Conservation (phyloP, 2,888 invertebrate species). For the Hyposoter dolosus region DNA sequence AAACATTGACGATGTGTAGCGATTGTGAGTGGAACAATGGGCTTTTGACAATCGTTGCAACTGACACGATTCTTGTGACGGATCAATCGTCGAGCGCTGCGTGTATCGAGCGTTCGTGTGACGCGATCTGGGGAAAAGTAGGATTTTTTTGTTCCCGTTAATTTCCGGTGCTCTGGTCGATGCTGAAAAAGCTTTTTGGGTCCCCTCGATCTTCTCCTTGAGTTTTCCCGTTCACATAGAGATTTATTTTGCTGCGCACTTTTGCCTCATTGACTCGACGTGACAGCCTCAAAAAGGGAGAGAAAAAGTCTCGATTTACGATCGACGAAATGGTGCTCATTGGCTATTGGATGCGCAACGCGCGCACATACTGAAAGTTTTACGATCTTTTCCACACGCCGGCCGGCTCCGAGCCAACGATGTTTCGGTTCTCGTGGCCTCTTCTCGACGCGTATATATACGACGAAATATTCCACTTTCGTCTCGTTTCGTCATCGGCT, state of each 20-base stretch:
- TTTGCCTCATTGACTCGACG: slow-evolving; percentile 17
- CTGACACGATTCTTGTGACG: slow-evolving; percentile 54
- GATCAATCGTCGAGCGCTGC: slow-evolving; percentile 41
- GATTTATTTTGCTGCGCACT: background rate
- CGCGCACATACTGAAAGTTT: background rate
- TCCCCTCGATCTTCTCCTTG: background rate
- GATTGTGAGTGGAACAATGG: background rate
- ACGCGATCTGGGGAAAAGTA: background rate
- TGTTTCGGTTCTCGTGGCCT: slow-evolving; percentile 35
- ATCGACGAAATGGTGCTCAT: slow-evolving; percentile 3
- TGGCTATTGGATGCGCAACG: slow-evolving; percentile 37
- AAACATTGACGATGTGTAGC: background rate
- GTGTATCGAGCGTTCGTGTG: background rate
- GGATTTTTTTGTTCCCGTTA: slow-evolving; percentile 13
- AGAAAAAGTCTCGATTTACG: slow-evolving; percentile 21
- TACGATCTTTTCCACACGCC: slow-evolving; percentile 39
- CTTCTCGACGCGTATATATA: slow-evolving; percentile 23
- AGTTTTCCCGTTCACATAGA: slow-evolving; percentile 4
- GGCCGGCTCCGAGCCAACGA: slow-evolving; percentile 55
- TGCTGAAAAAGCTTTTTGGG: background rate
- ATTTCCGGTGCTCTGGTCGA: background rate
- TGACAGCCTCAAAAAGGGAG: background rate
- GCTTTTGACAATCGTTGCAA: slow-evolving; percentile 16
- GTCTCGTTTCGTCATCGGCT: slow-evolving; percentile 68
- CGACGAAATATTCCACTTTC: slow-evolving; percentile 66